phyloP scores from a whole-genome alignment of 2,888 invertebrate species.

The Caenorhabditis virilis region DNA sequence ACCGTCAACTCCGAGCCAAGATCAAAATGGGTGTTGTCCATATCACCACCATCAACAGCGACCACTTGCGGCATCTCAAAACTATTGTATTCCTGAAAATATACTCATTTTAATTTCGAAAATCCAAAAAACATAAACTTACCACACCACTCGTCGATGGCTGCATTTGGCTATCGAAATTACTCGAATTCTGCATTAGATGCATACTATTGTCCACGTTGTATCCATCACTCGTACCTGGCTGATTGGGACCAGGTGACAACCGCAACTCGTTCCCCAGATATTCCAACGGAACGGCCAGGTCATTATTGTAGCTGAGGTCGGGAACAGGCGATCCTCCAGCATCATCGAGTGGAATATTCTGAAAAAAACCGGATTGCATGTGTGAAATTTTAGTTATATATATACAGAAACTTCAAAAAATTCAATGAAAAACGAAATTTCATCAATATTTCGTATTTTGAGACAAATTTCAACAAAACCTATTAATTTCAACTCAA shows the following conservation, averaged over 20 bases:
- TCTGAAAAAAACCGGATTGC: slow-evolving; percentile 9
- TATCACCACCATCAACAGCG: neutral
- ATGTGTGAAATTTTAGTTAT: neutral
- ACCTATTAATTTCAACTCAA: no score
- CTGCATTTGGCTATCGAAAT: slow-evolving; percentile 16
- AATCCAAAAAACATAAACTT: slow-evolving; percentile 6
- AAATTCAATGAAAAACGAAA: neutral
- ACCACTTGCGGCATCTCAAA: slow-evolving; percentile 31
- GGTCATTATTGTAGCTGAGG: slow-evolving; percentile 4
- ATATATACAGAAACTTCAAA: neutral
- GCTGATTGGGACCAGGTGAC: no score
- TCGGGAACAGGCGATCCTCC: slow-evolving; percentile 6
- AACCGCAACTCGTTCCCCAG: no score
- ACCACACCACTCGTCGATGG: slow-evolving; percentile 11
- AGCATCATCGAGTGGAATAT: slow-evolving; percentile 29
- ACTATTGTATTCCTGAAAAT: slow-evolving; percentile 21
- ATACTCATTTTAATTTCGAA: neutral
- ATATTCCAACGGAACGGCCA: slow-evolving; percentile 10
- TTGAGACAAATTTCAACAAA: no score
- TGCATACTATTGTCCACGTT: slow-evolving; percentile 19
- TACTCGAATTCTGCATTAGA: slow-evolving; percentile 15
- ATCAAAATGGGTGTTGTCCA: slow-evolving; percentile 11
- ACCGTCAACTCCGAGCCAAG: slow-evolving; percentile 2
- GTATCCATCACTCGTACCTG: neutral
- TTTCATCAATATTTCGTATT: slow-evolving; percentile 1